Evolutionary conservation across 1,140 invertebrate genomes (phyloP), one percentile per base, ranked within the genome.

Genomic region (Eufriesea mexicana): DNA sequence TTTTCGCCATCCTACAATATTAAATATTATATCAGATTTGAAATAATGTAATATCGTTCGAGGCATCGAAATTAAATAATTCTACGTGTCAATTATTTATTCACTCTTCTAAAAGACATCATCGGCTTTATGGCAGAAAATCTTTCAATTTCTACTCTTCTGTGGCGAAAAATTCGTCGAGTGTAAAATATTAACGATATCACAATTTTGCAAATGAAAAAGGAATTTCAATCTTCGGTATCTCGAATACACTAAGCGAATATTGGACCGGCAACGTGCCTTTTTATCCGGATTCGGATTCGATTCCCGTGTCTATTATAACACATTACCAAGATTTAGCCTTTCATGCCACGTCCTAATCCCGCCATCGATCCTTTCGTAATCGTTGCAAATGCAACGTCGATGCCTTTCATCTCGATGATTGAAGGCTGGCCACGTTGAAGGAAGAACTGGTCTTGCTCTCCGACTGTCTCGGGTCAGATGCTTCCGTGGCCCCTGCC

Each of bases 351-450:
- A 23, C 14, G 28, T 55, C 51, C 62, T 67, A 78, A 78, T 67
- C 47, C 51, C 25, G 23, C 0, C 42, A 42, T 47, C 49, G 35
- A 70, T 68, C 62, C 49, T 64, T 66, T 64, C 8, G 68, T 57
- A 66, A 74, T 81, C 61, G 68, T 74, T 74, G 79, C 28, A 49
- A 74, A 81, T 55, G 70, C 61, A 81, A 64, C 68, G 61, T 16
- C 42, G 70, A 74, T 81, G n/a, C 68, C 79, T 81, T 81, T 81
- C 79, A 81, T 81, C 68, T 74, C 18, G 28, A 20, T 74, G 70
- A 81, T 81, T 72, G 68, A 81, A 74, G 49, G 35, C n/a, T 51
- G 59, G 59, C 79, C 59, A 74, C 20, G 25, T 4, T 9, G 61
- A 66, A 72, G 49, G 55, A 81, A 81, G 77, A 79, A 62, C 47